phyloP scores from a whole-genome alignment of 2,113 vertebrate genomes.

The Bettongia penicillata region DNA sequence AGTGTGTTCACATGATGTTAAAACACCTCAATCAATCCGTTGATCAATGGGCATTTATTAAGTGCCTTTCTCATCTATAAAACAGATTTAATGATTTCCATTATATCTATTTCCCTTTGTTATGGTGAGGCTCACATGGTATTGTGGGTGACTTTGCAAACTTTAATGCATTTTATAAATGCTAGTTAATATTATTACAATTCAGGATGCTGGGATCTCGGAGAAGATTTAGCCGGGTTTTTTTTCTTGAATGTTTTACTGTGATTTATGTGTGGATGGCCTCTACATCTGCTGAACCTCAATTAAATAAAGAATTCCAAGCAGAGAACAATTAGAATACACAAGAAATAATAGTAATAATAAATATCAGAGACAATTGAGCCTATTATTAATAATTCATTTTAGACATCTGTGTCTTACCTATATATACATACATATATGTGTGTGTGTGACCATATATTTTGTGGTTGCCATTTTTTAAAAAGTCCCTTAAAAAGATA shows the following conservation, averaged over 20 bases:
- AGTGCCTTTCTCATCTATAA: background rate
- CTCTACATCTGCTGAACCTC: background rate
- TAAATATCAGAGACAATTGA: background rate
- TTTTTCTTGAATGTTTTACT: background rate
- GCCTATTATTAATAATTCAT: background rate
- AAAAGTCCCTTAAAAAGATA: conserved; percentile 9
- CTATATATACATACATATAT: too few relatives aligned
- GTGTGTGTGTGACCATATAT: background rate
- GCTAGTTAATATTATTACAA: background rate
- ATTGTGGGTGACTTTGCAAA: background rate
- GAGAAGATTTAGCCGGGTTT: background rate
- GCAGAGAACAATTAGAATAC: background rate
- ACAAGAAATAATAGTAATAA: background rate
- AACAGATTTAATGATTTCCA: background rate
- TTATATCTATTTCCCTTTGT: background rate
- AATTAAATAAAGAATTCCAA: conserved; percentile 13
- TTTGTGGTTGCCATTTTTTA: background rate
- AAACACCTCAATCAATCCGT: background rate
- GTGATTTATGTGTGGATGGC: background rate
- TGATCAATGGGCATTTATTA: background rate
- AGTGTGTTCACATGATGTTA: background rate
- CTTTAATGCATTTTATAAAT: background rate
- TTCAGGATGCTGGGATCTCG: background rate
- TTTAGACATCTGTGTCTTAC: background rate
- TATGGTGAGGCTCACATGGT: background rate